A percentile compares a stretch with the other conserved stretches of the same genome.
Evolutionary conservation across 2,888 invertebrate genomes (phyloP).

Genomic region (Drosophila limbata): DNA sequence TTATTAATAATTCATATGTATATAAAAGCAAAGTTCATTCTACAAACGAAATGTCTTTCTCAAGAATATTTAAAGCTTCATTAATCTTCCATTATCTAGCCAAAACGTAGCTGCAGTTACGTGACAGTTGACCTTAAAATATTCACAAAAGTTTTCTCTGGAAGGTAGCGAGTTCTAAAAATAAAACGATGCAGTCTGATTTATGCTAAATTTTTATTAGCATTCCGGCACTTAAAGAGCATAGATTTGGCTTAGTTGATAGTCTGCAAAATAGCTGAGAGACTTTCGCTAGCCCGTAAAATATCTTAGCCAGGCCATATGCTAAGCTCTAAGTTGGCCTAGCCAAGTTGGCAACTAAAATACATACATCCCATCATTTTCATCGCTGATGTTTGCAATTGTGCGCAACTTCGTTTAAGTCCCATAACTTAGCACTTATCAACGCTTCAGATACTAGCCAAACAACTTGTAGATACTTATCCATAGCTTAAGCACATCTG

Average conservation of each 20-base stretch:
- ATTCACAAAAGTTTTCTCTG: constrained; percentile 16
- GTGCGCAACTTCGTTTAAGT: constrained; percentile 53
- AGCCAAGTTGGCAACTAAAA: constrained; percentile 10
- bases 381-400: constrained; percentile 45
- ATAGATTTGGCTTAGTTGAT: constrained; percentile 36
- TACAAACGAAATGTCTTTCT: background rate
- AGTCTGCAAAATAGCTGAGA: constrained; percentile 5
- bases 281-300: constrained; percentile 48
- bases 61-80: background rate
- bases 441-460: constrained; percentile 62
- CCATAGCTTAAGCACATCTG: constrained; percentile 59
- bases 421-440: constrained; percentile 67
- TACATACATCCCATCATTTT: constrained; percentile 9
- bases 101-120: constrained; percentile 8
- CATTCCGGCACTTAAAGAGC: constrained; percentile 39
- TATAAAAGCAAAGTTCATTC: background rate
- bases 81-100: constrained; percentile 16
- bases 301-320: constrained; percentile 2
- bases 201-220: constrained; percentile 47
- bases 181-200: constrained; percentile 24
- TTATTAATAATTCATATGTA: background rate
- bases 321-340: constrained; percentile 7
- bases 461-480: constrained; percentile 68
- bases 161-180: background rate
- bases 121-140: constrained; percentile 18